phyloP scores from a whole-genome alignment of 92 coral and sea anemone species.

The Actinernus sp. region DNA sequence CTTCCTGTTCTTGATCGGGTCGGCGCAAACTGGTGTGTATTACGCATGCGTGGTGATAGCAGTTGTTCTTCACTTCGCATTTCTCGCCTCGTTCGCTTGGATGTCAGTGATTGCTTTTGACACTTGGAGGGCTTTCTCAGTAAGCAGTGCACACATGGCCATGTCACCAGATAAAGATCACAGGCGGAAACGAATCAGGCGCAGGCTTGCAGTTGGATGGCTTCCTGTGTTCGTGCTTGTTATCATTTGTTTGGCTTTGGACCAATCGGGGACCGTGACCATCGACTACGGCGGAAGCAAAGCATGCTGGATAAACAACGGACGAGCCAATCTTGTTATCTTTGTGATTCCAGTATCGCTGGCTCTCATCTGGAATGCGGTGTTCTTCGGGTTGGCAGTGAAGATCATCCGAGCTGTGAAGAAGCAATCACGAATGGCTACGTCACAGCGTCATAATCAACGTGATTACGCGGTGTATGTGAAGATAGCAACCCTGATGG shows the following conservation, averaged over 20 bases:
- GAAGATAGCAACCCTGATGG: constrained; percentile 70
- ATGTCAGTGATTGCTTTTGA: constrained; percentile 75
- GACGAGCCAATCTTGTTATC: constrained; percentile 23
- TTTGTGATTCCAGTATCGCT: constrained; percentile 55
- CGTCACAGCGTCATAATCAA: constrained; percentile 4
- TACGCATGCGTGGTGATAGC: constrained; percentile 53
- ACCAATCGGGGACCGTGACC: constrained; percentile 47
- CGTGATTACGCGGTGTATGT: constrained; percentile 32
- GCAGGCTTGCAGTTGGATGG: constrained; percentile 48
- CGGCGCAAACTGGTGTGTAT: constrained; percentile 8
- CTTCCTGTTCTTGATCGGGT: constrained; percentile 20
- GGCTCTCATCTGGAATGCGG: constrained; percentile 33
- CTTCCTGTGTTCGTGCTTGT: constrained; percentile 60
- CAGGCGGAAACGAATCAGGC: neutral
- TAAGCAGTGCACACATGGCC: constrained; percentile 1
- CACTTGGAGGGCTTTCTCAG: constrained; percentile 69
- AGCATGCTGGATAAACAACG: constrained; percentile 71
- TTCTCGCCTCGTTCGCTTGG: constrained; percentile 70
- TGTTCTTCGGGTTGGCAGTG: constrained; percentile 62
- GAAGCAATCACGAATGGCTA: constrained; percentile 27
- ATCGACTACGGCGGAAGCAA: constrained; percentile 59
- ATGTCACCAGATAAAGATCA: constrained; percentile 6
- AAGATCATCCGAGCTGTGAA: constrained; percentile 22
- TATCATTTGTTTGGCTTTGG: constrained; percentile 48
- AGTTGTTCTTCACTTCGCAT: constrained; percentile 49